Percentiles rank a stretch among this genome's conserved stretches.
Evolutionary conservation across 2,888 invertebrate genomes (phyloP).

Genomic region (Torymus aiolomorphi): DNA sequence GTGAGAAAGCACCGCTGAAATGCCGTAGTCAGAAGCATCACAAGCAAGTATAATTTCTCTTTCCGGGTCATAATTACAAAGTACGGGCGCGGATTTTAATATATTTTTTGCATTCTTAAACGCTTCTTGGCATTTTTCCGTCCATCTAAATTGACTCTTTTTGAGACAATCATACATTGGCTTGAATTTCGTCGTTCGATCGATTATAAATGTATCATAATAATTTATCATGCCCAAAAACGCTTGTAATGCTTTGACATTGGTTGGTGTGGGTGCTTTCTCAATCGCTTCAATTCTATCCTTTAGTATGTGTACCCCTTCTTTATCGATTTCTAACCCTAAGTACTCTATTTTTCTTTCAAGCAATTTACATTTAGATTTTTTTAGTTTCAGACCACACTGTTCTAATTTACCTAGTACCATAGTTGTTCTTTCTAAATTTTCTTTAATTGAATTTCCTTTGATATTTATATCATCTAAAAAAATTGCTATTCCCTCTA

Average conservation of each 20-base stretch:
- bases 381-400: constrained; percentile 62
- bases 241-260: constrained; percentile 61
- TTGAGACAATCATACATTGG: constrained; percentile 65
- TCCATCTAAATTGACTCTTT: constrained; percentile 57
- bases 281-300: no score
- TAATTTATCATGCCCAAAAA: constrained; percentile 69
- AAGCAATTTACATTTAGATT: constrained; percentile 65
- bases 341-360: constrained; percentile 61
- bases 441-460: no score
- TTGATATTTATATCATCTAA: background rate
- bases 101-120: constrained; percentile 12
- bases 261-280: constrained; percentile 60
- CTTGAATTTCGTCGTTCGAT: constrained; percentile 62
- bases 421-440: constrained; percentile 60
- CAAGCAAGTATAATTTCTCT: constrained; percentile 6
- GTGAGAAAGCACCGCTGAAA: constrained; percentile 64
- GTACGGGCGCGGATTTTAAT: background rate
- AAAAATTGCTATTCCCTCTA: background rate
- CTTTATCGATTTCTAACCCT: constrained; percentile 66
- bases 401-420: constrained; percentile 62
- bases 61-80: constrained; percentile 21
- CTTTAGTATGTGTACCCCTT: constrained; percentile 66
- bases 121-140: constrained; percentile 4
- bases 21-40: constrained; percentile 57
- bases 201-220: no score